Evolutionary conservation across 2,797 vertebrate species (phyloP).

Genomic region (Crypturellus tataupa): DNA sequence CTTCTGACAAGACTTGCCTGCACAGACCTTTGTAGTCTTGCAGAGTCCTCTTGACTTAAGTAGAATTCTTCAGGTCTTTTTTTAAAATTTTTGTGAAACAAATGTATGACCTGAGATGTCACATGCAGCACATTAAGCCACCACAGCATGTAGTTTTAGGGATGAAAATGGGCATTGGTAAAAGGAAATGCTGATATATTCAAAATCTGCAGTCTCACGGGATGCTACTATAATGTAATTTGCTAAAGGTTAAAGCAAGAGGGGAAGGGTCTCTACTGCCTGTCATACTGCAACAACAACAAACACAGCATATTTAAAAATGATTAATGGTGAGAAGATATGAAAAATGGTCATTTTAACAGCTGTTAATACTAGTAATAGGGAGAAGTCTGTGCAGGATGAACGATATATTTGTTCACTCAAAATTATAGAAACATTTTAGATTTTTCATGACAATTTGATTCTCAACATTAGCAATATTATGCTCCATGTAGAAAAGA

Average conservation of each 20-base stretch:
- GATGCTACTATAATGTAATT: constrained; percentile 42
- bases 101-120: not conserved
- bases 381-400: constrained; percentile 22
- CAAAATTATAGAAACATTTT: constrained; percentile 31
- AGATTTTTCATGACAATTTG: constrained; percentile 65
- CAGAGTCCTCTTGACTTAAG: not conserved
- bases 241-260: constrained; percentile 51
- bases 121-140: not conserved
- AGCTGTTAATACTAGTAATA: constrained; percentile 65
- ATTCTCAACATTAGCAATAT: constrained; percentile 43
- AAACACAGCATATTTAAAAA: constrained; percentile 43
- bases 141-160: constrained; percentile 2
- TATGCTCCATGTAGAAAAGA: constrained; percentile 15
- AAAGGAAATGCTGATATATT: constrained; percentile 40
- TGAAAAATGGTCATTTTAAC: constrained; percentile 60
- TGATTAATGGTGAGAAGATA: constrained; percentile 55
- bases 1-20: not conserved
- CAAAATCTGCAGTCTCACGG: constrained; percentile 38
- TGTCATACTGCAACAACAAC: constrained; percentile 36
- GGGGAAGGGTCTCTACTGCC: constrained; percentile 18
- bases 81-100: not conserved
- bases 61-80: not conserved
- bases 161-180: constrained; percentile 15
- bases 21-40: not conserved
- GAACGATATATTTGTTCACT: constrained; percentile 44